A percentile compares a stretch with the other conserved stretches of the same genome.
Evolutionary conservation across 2,797 vertebrate species (phyloP).

Genomic region (Lindbergichthys nudifrons): DNA sequence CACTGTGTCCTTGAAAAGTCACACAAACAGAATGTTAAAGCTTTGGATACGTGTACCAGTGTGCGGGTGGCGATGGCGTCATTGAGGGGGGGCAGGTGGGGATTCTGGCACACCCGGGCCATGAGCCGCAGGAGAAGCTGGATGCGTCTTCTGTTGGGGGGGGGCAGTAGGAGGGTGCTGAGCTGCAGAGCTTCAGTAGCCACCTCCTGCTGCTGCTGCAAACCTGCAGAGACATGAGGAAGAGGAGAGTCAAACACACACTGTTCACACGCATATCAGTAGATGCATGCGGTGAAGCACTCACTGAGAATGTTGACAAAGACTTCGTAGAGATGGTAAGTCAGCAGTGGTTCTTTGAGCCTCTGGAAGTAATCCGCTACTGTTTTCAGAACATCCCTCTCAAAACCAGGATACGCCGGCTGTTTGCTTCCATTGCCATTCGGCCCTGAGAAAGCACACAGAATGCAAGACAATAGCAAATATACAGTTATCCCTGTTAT

Average conservation of each 20-base stretch:
- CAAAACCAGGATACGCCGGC: conserved; percentile 91
- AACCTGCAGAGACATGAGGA: conserved; percentile 59
- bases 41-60: conserved; percentile 82
- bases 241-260: background rate
- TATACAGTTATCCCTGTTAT: background rate
- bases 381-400: conserved; percentile 94
- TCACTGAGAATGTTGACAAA: conserved; percentile 95
- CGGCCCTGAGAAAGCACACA: conserved; percentile 62
- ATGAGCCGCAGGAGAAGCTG: conserved; percentile 94
- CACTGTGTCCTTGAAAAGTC: background rate
- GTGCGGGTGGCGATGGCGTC: conserved; percentile 88
- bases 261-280: background rate
- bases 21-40: background rate
- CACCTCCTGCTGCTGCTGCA: conserved; percentile 86
- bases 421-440: conserved; percentile 88
- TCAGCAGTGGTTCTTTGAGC: conserved; percentile 92
- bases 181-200: conserved; percentile 93
- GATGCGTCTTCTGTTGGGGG: conserved; percentile 91
- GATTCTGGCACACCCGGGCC: conserved; percentile 89
- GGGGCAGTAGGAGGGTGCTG: conserved; percentile 92
- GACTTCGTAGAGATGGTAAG: conserved; percentile 93
- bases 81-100: conserved; percentile 90
- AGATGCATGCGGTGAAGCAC: conserved; percentile 57
- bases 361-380: conserved; percentile 93
- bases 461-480: background rate